Base-by-base conservation (phyloP, 2,888 invertebrate species). In the Exephanes ischioxanthus region DNA sequence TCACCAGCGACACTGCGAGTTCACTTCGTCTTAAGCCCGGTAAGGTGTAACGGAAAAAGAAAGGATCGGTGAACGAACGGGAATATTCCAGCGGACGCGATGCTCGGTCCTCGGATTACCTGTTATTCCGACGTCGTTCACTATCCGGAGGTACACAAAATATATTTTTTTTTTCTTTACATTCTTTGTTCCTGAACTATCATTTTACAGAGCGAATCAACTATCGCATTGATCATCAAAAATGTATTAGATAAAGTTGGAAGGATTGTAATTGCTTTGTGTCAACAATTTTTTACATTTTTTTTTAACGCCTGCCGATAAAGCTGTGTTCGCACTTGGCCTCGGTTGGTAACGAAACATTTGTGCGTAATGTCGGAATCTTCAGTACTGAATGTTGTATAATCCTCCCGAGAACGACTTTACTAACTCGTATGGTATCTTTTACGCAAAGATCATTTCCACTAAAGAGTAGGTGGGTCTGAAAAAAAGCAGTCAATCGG, bases 31-130 rank as follows among this genome's bases (percentile, higher is more conserved):
- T 51, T 26, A n/a, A 26, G 67, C 76, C 37, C 75, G 63, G 33
- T 22, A 70, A 71, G 41, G 68, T 76, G 77, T 79, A 85, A 80
- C 83, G 83, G 80, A 73, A 33, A 72, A 79, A 66, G 53, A 53
- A 68, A 77, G 48, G 70, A 71, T 45, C 77, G 82, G 83, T 77
- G 85, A 85, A 85, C 85, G 80, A 85, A 85, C 85, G 85, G 82
- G 85, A 85, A 76, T 76, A 80, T 58, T 71, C 16, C 58, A 61
- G n/a, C 22, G 67, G 45, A 30, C 72, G 76, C 19, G 80, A 78
- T 45, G 58, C 58, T 48, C 41, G 30, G 53, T 51, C 71, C 61
- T 53, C 22, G 33, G 53, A 77, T 58, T 82, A 85, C 75, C 82
- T 79, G 79, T 82, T 82, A 68, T 75, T 22, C 19, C 51, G 55